phyloP scores from a whole-genome alignment of 2,113 vertebrate species.

The Herpetotheres cachinnans region DNA sequence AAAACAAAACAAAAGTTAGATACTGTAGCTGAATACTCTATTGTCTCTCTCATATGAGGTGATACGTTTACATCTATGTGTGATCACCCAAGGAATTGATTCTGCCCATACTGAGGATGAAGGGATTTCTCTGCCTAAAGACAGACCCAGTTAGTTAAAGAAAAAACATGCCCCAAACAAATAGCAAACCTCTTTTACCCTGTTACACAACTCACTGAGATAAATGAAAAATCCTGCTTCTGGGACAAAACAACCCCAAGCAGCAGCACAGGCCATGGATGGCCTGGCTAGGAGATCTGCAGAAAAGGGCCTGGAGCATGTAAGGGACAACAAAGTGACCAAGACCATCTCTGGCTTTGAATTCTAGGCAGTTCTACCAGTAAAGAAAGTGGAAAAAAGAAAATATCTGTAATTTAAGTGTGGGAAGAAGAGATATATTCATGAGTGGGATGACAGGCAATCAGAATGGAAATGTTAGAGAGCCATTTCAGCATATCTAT shows the following conservation, averaged over 20 bases:
- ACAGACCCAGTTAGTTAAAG: neutral
- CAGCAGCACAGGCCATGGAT: neutral
- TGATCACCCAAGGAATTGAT: neutral
- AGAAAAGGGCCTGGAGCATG: neutral
- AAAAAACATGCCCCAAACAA: neutral
- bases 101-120: neutral
- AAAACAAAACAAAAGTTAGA: neutral
- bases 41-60: neutral
- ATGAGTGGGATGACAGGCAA: neutral
- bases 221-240: neutral
- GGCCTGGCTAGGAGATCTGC: neutral
- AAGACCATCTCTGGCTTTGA: rapidly evolving
- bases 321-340: neutral
- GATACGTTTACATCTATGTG: neutral
- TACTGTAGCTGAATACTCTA: neutral
- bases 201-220: neutral
- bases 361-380: neutral
- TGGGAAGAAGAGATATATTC: neutral
- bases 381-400: neutral
- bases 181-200: neutral
- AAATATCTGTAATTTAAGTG: neutral
- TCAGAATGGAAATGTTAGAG: neutral
- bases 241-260: neutral
- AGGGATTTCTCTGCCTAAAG: neutral
- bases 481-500: neutral